Percentiles rank a stretch among this genome's conserved stretches.
These are phyloP conservation scores for Diachasmimorpha longicaudata DNA, from an alignment of 1,140 invertebrate genomes.

Conservation along the genomic window DNA sequence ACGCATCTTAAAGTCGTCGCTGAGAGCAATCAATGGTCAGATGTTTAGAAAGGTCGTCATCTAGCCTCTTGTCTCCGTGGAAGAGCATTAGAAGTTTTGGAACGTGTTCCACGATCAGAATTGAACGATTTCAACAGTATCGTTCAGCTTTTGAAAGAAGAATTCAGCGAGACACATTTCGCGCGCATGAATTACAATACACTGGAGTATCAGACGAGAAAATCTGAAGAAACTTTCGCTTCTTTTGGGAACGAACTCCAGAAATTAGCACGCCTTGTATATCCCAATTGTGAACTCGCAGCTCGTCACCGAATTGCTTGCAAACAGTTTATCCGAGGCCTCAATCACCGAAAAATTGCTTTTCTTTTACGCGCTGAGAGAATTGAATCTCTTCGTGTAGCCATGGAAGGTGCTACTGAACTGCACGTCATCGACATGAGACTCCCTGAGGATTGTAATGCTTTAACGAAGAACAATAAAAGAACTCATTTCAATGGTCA, in stretches of 20 bases:
- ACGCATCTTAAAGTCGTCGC: background rate
- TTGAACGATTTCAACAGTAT: background rate
- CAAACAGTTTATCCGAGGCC: background rate
- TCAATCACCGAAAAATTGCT: background rate
- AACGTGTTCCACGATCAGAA: background rate
- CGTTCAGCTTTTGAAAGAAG: background rate
- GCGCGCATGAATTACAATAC: background rate
- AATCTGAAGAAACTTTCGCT: background rate
- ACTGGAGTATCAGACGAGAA: background rate
- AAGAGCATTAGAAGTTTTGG: background rate
- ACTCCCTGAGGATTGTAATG: background rate
- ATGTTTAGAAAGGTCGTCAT: background rate
- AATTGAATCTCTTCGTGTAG: background rate
- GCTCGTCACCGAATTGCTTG: background rate
- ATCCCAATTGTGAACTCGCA: background rate
- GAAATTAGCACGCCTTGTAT: background rate
- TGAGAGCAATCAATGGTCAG: background rate
- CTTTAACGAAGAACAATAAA: background rate
- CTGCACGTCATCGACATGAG: background rate
- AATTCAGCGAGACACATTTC: background rate
- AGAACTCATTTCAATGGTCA: background rate
- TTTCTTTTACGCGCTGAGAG: background rate
- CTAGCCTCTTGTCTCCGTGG: background rate
- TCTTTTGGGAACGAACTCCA: background rate
- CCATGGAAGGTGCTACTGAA: background rate